These are phyloP conservation scores for Hylomyscus alleni DNA, from an alignment of 2,797 vertebrate species.

Conservation along the genomic window DNA sequence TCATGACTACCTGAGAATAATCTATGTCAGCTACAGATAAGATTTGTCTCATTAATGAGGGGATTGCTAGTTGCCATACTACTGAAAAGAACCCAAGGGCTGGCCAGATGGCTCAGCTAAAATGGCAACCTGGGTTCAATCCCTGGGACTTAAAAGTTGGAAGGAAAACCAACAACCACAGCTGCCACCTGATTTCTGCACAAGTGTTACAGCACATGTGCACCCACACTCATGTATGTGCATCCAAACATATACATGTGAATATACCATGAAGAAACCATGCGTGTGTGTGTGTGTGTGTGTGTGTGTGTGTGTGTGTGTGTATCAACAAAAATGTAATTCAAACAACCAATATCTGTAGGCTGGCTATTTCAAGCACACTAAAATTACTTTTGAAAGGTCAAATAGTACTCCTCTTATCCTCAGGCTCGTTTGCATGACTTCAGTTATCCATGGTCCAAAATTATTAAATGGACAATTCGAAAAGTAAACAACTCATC, in stretches of 20 bases:
- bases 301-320: too few species aligned
- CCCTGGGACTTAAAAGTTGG: neutral
- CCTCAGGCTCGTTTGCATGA: neutral
- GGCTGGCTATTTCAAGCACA: neutral
- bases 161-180: neutral
- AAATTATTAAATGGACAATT: neutral
- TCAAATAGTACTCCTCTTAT: neutral
- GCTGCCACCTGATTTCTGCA: neutral
- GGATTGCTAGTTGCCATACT: constrained; percentile 1
- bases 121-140: neutral
- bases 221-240: neutral
- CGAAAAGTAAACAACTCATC: neutral
- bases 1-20: constrained; percentile 44
- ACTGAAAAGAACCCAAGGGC: neutral
- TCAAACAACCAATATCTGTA: neutral
- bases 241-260: neutral
- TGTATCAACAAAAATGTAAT: neutral
- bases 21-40: neutral
- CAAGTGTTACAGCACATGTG: neutral
- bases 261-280: neutral
- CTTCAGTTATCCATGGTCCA: neutral
- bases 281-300: too few species aligned
- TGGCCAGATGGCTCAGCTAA: neutral
- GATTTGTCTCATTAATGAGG: neutral
- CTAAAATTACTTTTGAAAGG: constrained; percentile 7